These are phyloP conservation scores for Hiodon alosoides DNA, from an alignment of 2,113 vertebrate genomes.

Conservation along the genomic window DNA sequence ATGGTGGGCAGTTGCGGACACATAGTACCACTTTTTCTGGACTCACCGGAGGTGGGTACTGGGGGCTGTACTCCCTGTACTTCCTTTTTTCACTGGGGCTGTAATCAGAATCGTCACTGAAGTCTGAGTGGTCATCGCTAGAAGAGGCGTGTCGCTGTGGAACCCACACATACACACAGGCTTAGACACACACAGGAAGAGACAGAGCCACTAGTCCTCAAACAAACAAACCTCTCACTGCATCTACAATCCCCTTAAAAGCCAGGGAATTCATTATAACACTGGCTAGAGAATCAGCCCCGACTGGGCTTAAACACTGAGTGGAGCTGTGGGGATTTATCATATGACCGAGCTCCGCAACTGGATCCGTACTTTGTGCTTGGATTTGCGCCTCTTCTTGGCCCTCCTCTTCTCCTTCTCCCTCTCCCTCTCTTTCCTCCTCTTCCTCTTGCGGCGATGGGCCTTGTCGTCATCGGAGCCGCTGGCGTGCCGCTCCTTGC, in stretches of 20 bases:
- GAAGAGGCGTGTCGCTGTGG: slow-evolving; percentile 85
- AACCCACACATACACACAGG: not conserved
- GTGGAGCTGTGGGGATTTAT: too few relatives aligned
- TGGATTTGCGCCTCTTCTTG: slow-evolving; percentile 86
- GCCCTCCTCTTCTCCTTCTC: slow-evolving; percentile 78
- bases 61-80: slow-evolving; percentile 87
- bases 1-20: not conserved
- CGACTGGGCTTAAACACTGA: not conserved
- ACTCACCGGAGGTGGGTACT: slow-evolving; percentile 69
- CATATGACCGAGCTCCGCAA: not conserved
- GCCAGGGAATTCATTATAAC: not conserved
- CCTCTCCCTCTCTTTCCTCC: slow-evolving; percentile 82
- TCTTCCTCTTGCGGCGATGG: slow-evolving; percentile 78
- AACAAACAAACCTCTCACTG: not conserved
- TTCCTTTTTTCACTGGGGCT: slow-evolving; percentile 87
- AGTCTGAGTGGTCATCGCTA: slow-evolving; percentile 88
- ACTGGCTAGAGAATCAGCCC: not conserved
- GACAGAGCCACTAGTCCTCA: not conserved
- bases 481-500: slow-evolving; percentile 72
- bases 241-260: not conserved
- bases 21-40: not conserved
- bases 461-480: slow-evolving; percentile 76
- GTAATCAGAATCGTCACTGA: slow-evolving; percentile 88
- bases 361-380: slow-evolving; percentile 74
- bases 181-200: slow-evolving; percentile 8